These are phyloP conservation scores for Alces alces DNA, from an alignment of 2,113 vertebrate species.

Conservation along the genomic window DNA sequence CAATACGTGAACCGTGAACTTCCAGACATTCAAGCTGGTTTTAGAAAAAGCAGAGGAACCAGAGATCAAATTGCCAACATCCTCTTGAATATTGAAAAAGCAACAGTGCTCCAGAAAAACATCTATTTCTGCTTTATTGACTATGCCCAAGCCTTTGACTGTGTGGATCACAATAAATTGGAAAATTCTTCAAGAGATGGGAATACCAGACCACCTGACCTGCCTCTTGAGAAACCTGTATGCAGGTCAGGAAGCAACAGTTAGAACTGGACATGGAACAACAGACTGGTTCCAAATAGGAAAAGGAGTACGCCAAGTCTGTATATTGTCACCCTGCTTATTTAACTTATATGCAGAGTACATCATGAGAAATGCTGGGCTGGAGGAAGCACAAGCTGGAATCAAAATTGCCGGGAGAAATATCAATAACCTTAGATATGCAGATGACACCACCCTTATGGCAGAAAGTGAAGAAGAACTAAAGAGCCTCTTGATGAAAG, in stretches of 20 bases:
- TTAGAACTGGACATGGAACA: neutral
- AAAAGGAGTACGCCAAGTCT: neutral
- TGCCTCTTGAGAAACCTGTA: neutral
- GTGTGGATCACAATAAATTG: neutral
- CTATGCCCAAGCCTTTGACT: neutral
- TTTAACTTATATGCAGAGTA: neutral
- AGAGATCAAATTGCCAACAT: neutral
- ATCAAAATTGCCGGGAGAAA: neutral
- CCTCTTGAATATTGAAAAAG: neutral
- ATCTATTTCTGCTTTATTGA: neutral
- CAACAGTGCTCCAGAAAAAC: neutral
- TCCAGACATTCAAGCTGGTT: neutral
- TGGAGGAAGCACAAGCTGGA: neutral
- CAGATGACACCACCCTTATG: neutral
- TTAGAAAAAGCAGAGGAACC: neutral
- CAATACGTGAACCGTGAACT: fast-evolving
- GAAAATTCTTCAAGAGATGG: neutral
- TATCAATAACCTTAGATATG: neutral
- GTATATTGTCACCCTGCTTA: neutral
- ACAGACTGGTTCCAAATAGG: neutral
- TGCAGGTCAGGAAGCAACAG: neutral
- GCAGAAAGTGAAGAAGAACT: neutral
- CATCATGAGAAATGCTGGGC: neutral
- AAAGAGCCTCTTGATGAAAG: neutral
- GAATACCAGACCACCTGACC: neutral